Conservation (phyloP, 1,140 invertebrate genomes). For the Trachelipus rathkii region DNA sequence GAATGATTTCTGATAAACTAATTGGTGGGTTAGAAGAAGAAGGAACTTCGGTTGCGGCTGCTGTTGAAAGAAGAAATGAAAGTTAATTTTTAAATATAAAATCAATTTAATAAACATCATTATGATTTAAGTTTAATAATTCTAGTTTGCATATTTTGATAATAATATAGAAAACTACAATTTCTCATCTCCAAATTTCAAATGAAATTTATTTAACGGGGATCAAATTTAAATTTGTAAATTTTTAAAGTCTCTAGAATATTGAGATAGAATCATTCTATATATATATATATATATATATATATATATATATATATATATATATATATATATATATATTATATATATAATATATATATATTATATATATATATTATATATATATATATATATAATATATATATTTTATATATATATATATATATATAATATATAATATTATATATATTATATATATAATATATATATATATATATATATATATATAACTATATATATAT, state of each 20-base stretch:
- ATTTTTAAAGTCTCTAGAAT: too few species aligned
- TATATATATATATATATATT: constrained; percentile 22
- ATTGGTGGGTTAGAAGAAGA: background rate
- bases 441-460: constrained; percentile 29
- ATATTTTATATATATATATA: constrained; percentile 29
- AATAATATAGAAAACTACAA: too few species aligned
- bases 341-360: constrained; percentile 19
- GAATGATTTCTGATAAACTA: background rate
- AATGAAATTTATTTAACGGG: too few species aligned
- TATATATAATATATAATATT: constrained; percentile 30
- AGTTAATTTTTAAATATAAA: too few species aligned
- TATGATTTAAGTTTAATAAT: too few species aligned
- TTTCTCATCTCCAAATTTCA: too few species aligned
- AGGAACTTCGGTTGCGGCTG: background rate
- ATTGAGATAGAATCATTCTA: constrained; percentile 4
- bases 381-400: constrained; percentile 1
- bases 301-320: constrained; percentile 21
- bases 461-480: constrained; percentile 30
- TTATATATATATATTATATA: constrained; percentile 23
- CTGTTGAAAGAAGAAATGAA: background rate
- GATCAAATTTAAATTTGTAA: too few species aligned
- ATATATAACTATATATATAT: constrained; percentile 28
- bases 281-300: constrained; percentile 26
- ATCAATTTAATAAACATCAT: too few species aligned
- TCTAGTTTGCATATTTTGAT: too few species aligned